Conservation (phyloP, 2,888 invertebrate genomes). For the Drosophila helvetica region DNA sequence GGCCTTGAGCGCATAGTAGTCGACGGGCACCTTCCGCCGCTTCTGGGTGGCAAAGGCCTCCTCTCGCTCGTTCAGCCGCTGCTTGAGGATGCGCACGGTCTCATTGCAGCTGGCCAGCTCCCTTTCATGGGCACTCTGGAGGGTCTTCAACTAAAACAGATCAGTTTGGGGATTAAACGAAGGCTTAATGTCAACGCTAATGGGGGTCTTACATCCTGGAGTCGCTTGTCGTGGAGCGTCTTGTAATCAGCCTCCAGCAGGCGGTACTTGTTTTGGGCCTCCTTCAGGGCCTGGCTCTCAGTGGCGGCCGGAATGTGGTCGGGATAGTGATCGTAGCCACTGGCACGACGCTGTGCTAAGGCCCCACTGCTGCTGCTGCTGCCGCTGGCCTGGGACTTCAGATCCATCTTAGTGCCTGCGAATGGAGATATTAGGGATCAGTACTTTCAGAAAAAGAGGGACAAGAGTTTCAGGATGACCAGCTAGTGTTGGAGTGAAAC, state of each 20-base stretch:
- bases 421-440: background rate
- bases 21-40: slow-evolving; percentile 83
- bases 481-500: too few relatives aligned
- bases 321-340: slow-evolving; percentile 63
- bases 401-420: slow-evolving; percentile 28
- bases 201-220: slow-evolving; percentile 89
- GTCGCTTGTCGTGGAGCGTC: slow-evolving; percentile 89
- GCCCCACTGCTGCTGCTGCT: slow-evolving; percentile 2
- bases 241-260: slow-evolving; percentile 91
- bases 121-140: slow-evolving; percentile 89
- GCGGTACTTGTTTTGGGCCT: slow-evolving; percentile 87
- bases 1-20: slow-evolving; percentile 84
- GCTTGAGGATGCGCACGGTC: slow-evolving; percentile 83
- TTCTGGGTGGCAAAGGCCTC: slow-evolving; percentile 83
- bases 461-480: too few relatives aligned
- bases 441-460: too few relatives aligned
- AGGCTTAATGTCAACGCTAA: slow-evolving; percentile 17
- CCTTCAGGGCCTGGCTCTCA: slow-evolving; percentile 82
- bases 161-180: background rate
- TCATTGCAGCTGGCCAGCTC: slow-evolving; percentile 86
- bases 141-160: slow-evolving; percentile 87
- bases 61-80: slow-evolving; percentile 83
- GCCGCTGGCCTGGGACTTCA: slow-evolving; percentile 18
- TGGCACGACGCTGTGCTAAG: slow-evolving; percentile 36
- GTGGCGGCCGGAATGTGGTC: slow-evolving; percentile 82